Evolutionary conservation across 2,888 invertebrate genomes (phyloP), one percentile per base, ranked within the genome.

Genomic region (Thera obeliscata): DNA sequence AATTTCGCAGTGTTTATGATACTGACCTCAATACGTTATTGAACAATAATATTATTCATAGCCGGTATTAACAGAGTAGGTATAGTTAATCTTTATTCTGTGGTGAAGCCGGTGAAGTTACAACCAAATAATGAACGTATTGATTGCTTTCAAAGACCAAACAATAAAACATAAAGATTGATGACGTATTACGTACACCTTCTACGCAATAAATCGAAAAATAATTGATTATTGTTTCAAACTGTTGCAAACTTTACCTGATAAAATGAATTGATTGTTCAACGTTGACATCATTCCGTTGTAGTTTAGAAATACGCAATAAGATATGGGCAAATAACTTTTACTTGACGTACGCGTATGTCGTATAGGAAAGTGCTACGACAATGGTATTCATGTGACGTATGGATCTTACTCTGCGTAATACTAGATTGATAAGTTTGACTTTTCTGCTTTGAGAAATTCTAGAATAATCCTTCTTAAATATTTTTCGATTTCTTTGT

Each of bases 21-120:
- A 57, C 46, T 66, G 61, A 61, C 66, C 66, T 66, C 57, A 33
- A 61, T 66, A 66, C 57, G 48, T 61, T 66, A 57, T 52, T 61
- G 52, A 52, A 61, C 52, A 66, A 54, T 61, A 56, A 60, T 49
- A 33, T 48, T 66, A 52, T 50, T 63, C 56, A 56, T 35, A 62
- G 49, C 3, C 48, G 35, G 55, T 56, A 62, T 35, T 36, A 12
- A 57, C 33, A n/a, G 56, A 12, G 43, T 38, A 55, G 5, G n/a
- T 35, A 38, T n/a, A 38, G 12, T 46, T 58, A 54, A 43, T 63
- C 7, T 46, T 54, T 65, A 61, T 61, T 64, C 59, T 50, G 38
- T 35, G 41, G 33, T 49, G 22, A 43, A 11, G 54, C 52, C 50
- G 11, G 41, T 38, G 22, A 38, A 61, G 12, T 12, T 56, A 66